Evolutionary conservation across 2,888 invertebrate species (phyloP), one percentile per base, ranked within the genome.

Genomic region (Entomobrya multifasciata): DNA sequence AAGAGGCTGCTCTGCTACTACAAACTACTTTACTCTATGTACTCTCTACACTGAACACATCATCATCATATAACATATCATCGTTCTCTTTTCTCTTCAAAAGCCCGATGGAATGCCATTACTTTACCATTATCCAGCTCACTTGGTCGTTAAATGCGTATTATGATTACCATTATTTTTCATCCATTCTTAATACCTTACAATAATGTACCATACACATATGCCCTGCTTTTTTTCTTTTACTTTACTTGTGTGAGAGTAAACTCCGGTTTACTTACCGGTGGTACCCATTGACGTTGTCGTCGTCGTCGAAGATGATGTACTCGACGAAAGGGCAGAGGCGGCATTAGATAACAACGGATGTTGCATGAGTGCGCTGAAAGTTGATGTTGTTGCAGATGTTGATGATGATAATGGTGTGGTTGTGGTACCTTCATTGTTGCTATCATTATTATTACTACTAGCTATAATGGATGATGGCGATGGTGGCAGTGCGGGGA

Each of bases 81-180:
- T 65, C 27, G 11, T 57, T 22, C 15, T 77, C 52, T 74, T 49
- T 55, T 57, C 57, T 55, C 76, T 60, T 78, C 8, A 80, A 80
- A 80, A 81, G 81, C 72, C 70, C 57, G 57, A 81, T 81, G 81
- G 81, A 81, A 81, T 81, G 81, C 81, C 81, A 81, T 81, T 81
- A 81, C 80, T 80, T 80, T 67, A 81, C 81, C 70, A 81, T 81
- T 81, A 81, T 81, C 81, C 81, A 81, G 81, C 72, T 81, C 81
- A 81, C 44, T 81, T 81, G 81, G 57, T 81, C 81, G 81, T 81
- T 81, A 81, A 81, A 81, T 81, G 52, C 81, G 36, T 81, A 57
- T 81, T 81, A 81, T 72, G 70, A 81, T 57, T 81, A 72, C 41
- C 52, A 81, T 70, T 72, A 81, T 81, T 36, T 57, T 74, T 22